These are phyloP conservation scores for Drosophila arawakana DNA, from an alignment of 1,140 invertebrate genomes.

Conservation along the genomic window DNA sequence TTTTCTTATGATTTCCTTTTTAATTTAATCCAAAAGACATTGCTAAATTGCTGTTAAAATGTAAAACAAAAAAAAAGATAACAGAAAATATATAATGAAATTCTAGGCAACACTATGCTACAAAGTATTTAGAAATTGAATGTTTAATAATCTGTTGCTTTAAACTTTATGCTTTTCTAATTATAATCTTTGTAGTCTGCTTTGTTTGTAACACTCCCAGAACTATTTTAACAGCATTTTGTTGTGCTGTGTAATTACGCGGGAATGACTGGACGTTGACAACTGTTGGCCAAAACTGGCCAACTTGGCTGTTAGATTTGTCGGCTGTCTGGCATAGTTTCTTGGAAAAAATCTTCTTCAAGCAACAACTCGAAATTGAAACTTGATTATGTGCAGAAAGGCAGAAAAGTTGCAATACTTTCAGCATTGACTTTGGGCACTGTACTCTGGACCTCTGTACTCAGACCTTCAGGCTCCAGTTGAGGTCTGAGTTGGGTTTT, in stretches of 20 bases:
- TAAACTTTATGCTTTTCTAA: too few relatives aligned
- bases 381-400: constrained; percentile 80
- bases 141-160: too few relatives aligned
- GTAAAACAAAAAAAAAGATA: constrained; percentile 18
- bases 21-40: constrained; percentile 79
- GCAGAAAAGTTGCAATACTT: constrained; percentile 61
- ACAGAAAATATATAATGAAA: constrained; percentile 29
- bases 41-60: constrained; percentile 79
- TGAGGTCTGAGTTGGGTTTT: constrained; percentile 25
- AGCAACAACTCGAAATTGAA: constrained; percentile 77
- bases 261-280: constrained; percentile 56
- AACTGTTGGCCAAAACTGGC: constrained; percentile 60
- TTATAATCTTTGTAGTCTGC: neutral
- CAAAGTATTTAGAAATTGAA: neutral
- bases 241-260: constrained; percentile 61
- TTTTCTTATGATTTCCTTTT: constrained; percentile 77
- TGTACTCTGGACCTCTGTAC: neutral
- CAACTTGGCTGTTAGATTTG: constrained; percentile 24
- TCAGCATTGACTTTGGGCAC: neutral
- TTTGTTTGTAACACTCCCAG: neutral
- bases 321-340: constrained; percentile 63
- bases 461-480: neutral
- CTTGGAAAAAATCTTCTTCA: constrained; percentile 50
- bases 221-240: constrained; percentile 6
- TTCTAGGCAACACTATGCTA: constrained; percentile 35